Base-by-base conservation (phyloP, 2,888 invertebrate species). In the Cheilosia variabilis region DNA sequence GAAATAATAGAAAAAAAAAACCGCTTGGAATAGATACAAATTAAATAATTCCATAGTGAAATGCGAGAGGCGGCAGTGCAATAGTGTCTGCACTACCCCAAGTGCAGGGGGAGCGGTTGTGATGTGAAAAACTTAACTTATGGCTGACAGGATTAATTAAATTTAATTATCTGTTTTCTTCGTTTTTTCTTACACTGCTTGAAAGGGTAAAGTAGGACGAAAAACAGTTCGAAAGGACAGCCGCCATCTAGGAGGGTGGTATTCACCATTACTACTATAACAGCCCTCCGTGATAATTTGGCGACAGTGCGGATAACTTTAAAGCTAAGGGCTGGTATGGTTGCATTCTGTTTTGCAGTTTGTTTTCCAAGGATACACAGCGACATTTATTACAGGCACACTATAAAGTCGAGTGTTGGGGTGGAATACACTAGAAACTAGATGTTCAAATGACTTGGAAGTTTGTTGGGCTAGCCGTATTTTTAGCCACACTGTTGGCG, bases 111-210 rank as follows among this genome's bases (percentile, higher is more conserved):
- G 37, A 7, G 45, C 17, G 7, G n/a, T 10, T 73, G 52, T 43
- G 79, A 69, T 53, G 65, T 58, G 75, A 79, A 75, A 75, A 80
- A 79, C 75, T 62, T 72, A 86, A 81, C 71, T 86, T 86, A 86
- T 81, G 68, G 86, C 80, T 81, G 86, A 86, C 86, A 86, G 86
- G 81, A 86, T 86, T 86, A 86, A 86, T 86, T 86, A 86, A 86
- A 86, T 86, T 86, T 86, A 86, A 86, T 86, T 86, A 86, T 86
- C 86, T 86, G 68, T 68, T 76, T 76, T 80, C 62, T 60, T 62
- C 13, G 9, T 68, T 72, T 63, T 83, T 66, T 53, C n/a, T 50
- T 52, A 31, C 55, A 15, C 65, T 22, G 53, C 53, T 50, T 41
- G 45, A 66, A 65, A 53, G 27, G 76, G 53, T 24, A 52, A 66